These are phyloP conservation scores for Cacatua alba DNA, from an alignment of 2,113 vertebrate genomes.

Conservation along the genomic window DNA sequence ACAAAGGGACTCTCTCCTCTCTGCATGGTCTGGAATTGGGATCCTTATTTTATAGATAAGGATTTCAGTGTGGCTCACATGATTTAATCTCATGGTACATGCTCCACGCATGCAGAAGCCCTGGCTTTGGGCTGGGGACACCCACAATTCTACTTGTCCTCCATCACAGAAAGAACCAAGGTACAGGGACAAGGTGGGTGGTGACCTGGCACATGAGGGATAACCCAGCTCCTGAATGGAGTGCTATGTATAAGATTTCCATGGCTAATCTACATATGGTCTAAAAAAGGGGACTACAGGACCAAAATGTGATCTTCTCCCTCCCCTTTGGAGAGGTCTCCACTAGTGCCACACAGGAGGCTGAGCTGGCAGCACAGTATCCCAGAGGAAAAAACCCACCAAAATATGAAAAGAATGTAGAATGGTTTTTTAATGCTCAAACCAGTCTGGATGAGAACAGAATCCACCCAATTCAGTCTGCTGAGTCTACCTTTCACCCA, in stretches of 20 bases:
- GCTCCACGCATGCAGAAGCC: fast-evolving
- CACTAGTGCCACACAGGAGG: not conserved
- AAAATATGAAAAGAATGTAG: not conserved
- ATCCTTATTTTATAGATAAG: not conserved
- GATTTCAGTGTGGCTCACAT: not conserved
- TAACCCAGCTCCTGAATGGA: not conserved
- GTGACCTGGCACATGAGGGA: not conserved
- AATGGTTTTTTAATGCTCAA: not conserved
- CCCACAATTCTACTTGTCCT: fast-evolving
- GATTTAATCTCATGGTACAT: not conserved
- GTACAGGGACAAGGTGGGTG: fast-evolving
- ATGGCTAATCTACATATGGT: not conserved
- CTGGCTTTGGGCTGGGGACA: not conserved
- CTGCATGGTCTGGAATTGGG: not conserved
- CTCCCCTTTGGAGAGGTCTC: not conserved
- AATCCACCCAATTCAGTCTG: not conserved
- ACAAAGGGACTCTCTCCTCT: not conserved
- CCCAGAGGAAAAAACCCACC: not conserved
- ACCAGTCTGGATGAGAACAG: not conserved
- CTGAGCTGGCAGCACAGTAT: not conserved
- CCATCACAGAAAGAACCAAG: not conserved
- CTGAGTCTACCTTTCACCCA: not conserved
- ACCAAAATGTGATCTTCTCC: not conserved
- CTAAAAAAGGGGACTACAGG: not conserved
- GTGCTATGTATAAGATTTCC: not conserved